Conservation (phyloP, 2,797 vertebrate species). For the Huso huso region DNA sequence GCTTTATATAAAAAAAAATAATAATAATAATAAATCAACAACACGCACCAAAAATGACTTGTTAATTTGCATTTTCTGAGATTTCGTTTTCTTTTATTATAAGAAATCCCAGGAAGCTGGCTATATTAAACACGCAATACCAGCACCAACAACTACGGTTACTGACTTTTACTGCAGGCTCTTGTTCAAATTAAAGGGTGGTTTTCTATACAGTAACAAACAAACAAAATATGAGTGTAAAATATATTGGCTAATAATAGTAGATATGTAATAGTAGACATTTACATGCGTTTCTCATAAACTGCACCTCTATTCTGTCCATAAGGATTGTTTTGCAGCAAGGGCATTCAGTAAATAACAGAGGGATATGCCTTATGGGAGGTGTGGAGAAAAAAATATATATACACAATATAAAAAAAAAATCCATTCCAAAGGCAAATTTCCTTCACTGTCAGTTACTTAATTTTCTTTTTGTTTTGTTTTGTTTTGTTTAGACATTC, state of each 20-base stretch:
- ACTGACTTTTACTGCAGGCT: too few relatives aligned
- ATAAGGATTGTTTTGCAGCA: conserved; percentile 51
- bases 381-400: conserved; percentile 32
- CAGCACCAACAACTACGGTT: too few relatives aligned
- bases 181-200: too few relatives aligned
- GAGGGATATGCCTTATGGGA: conserved; percentile 61
- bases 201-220: not conserved
- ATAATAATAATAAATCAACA: too few relatives aligned
- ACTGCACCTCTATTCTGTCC: conserved; percentile 6
- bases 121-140: too few relatives aligned
- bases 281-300: conserved; percentile 5
- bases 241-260: not conserved
- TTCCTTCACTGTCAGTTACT: conserved; percentile 45
- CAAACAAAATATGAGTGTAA: not conserved
- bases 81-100: too few relatives aligned
- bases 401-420: too few relatives aligned
- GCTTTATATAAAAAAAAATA: too few relatives aligned
- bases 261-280: not conserved
- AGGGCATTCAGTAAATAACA: conserved; percentile 59
- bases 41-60: too few relatives aligned
- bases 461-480: conserved; percentile 48
- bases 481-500: conserved; percentile 53
- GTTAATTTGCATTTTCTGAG: too few relatives aligned
- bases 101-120: too few relatives aligned
- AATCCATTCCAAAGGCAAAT: conserved; percentile 48